These are phyloP conservation scores for Nemopilema nomurai DNA, from an alignment of 30 jellyfish, hydroid and myxozoan species.

Conservation along the genomic window DNA sequence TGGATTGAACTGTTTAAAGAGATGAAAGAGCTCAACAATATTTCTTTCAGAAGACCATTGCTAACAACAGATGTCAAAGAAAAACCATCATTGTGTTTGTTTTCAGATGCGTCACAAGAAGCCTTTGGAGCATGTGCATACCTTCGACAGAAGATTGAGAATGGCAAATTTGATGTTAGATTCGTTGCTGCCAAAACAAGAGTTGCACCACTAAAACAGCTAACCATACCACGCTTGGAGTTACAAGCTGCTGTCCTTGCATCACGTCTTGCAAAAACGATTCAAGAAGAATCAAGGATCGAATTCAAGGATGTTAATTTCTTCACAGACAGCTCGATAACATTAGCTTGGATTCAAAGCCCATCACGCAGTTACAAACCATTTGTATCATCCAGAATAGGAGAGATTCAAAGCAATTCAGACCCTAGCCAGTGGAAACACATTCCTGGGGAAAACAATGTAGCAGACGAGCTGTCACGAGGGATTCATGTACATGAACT, in stretches of 20 bases:
- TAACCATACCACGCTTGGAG: constrained; percentile 68
- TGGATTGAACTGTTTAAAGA: constrained; percentile 69
- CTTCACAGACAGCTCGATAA: constrained; percentile 59
- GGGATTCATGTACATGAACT: constrained; percentile 60
- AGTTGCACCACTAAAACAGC: constrained; percentile 68
- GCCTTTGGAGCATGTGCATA: constrained; percentile 84
- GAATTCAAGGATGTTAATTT: constrained; percentile 32
- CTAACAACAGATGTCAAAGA: constrained; percentile 57
- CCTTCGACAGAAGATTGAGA: constrained; percentile 48
- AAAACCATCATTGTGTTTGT: constrained; percentile 45
- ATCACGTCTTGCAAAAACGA: constrained; percentile 46
- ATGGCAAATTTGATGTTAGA: constrained; percentile 38
- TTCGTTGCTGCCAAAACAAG: constrained; percentile 67
- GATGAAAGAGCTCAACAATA: constrained; percentile 50
- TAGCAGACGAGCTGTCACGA: constrained; percentile 66
- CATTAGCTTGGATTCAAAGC: constrained; percentile 62
- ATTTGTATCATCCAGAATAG: constrained; percentile 63
- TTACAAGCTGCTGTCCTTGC: constrained; percentile 78
- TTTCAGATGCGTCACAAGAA: constrained; percentile 66
- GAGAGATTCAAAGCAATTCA: constrained; percentile 60
- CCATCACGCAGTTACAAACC: constrained; percentile 57
- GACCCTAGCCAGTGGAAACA: constrained; percentile 65
- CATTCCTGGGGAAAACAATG: constrained; percentile 39
- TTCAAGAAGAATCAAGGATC: constrained; percentile 55
- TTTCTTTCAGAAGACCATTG: constrained; percentile 46